phyloP scores from a whole-genome alignment of 2,888 invertebrate genomes.

The Danaus chrysippus region DNA sequence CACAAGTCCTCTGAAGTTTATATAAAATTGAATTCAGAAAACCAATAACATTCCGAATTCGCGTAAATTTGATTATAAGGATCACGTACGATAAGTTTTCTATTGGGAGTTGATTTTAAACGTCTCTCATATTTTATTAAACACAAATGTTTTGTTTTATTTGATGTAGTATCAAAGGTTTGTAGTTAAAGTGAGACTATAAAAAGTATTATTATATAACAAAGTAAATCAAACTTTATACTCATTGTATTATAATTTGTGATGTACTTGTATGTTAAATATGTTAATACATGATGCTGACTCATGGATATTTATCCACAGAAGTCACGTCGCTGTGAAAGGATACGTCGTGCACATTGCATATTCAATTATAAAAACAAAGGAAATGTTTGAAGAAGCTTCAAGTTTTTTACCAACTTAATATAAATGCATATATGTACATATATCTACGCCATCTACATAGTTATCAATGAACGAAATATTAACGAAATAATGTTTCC shows the following conservation, averaged over 20 bases:
- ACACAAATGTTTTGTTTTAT: neutral
- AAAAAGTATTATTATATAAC: too few relatives aligned
- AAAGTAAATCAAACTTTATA: too few relatives aligned
- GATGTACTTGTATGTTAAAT: too few relatives aligned
- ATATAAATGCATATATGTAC: too few relatives aligned
- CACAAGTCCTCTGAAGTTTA: neutral
- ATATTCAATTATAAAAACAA: neutral
- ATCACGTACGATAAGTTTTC: slow-evolving; percentile 5
- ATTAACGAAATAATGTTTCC: too few relatives aligned
- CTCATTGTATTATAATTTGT: too few relatives aligned
- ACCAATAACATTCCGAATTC: slow-evolving; percentile 2
- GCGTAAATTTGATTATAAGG: slow-evolving; percentile 2
- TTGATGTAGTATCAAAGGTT: too few relatives aligned
- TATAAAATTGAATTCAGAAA: slow-evolving; percentile 1
- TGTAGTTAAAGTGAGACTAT: too few relatives aligned
- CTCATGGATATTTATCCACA: neutral
- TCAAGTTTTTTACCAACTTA: too few relatives aligned
- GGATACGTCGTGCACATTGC: slow-evolving; percentile 3
- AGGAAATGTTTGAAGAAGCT: neutral
- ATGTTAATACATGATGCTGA: neutral
- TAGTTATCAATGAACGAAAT: too few relatives aligned
- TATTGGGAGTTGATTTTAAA: neutral
- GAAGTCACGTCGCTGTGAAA: neutral
- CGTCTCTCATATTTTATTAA: neutral
- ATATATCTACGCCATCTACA: too few relatives aligned